Evolutionary conservation across 2,888 invertebrate species (phyloP), one percentile per base, ranked within the genome.

Genomic region (Nymphalis c-album): DNA sequence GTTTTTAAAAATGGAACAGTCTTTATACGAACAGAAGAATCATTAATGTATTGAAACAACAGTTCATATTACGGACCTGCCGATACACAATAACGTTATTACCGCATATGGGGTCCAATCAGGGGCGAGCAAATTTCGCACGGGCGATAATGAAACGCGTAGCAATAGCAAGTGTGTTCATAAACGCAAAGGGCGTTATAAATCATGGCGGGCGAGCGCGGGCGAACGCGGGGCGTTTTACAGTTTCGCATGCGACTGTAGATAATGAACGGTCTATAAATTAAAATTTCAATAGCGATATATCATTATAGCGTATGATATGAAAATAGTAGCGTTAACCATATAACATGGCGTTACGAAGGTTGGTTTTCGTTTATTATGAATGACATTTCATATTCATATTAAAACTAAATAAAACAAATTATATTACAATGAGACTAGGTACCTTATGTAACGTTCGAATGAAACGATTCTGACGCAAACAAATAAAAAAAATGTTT

Each of bases 81-180:
- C 75, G 73, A 74, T 77, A 76, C 80, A 86, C 85, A 87, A 87
- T 86, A 84, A 83, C 81, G 84, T 88, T 90, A 88, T 85, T 83
- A 77, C 79, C 80, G 74, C 77, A 78, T 77, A 74, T 76, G 80
- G 75, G 81, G 85, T 87, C 90, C 90, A 89, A 90, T 90, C 90
- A 90, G 88, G 88, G 87, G 84, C 79, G 84, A 78, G 84, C 82
- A 83, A 83, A 85, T 86, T 85, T 81, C 78, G 81, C 77, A 75
- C 78, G 75, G 78, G 79, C 84, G 85, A 87, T 91, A 92, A 91
- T 91, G 89, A 91, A 90, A 80, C 84, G 77, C 74, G 75, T 82
- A 81, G 86, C 91, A 92, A 92, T 88, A 89, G 90, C 91, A 92
- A 92, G 91, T 90, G 85, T 87, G 89, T 90, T 91, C 91, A 91